A percentile compares a stretch with the other conserved stretches of the same genome.
phyloP scores from a whole-genome alignment of 1,140 invertebrate species.

The Pectinophora gossypiella region DNA sequence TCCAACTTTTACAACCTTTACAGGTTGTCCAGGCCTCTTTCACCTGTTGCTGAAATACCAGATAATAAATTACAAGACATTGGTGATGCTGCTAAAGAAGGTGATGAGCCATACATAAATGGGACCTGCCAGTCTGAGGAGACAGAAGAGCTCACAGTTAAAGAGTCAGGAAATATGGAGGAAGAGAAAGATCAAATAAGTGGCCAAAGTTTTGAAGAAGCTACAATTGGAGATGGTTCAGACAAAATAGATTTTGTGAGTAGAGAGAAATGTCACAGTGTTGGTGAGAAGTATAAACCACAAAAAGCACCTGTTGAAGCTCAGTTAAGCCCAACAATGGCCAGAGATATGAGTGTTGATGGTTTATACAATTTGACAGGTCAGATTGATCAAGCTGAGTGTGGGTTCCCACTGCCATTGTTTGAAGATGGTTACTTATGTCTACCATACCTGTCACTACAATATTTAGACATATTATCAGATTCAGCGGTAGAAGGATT shows the following conservation, averaged over 20 bases:
- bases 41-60: constrained; percentile 79
- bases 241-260: constrained; percentile 43
- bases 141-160: constrained; percentile 54
- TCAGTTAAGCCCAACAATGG: constrained; percentile 69
- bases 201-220: constrained; percentile 64
- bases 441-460: constrained; percentile 96
- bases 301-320: constrained; percentile 58
- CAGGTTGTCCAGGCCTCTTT: constrained; percentile 86
- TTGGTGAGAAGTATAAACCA: constrained; percentile 69
- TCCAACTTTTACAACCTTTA: too few relatives aligned
- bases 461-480: constrained; percentile 94
- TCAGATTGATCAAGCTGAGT: constrained; percentile 82
- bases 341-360: constrained; percentile 73
- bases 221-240: constrained; percentile 45
- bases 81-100: constrained; percentile 35
- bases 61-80: constrained; percentile 44
- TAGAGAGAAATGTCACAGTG: constrained; percentile 70
- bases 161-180: constrained; percentile 60
- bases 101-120: constrained; percentile 51
- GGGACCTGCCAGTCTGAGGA: constrained; percentile 47
- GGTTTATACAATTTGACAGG: constrained; percentile 71
- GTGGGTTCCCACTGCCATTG: constrained; percentile 91
- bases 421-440: constrained; percentile 96
- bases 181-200: constrained; percentile 67
- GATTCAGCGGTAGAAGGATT: constrained; percentile 94